Base-by-base conservation (phyloP, 2,888 invertebrate genomes). In the Latheticus oryzae region DNA sequence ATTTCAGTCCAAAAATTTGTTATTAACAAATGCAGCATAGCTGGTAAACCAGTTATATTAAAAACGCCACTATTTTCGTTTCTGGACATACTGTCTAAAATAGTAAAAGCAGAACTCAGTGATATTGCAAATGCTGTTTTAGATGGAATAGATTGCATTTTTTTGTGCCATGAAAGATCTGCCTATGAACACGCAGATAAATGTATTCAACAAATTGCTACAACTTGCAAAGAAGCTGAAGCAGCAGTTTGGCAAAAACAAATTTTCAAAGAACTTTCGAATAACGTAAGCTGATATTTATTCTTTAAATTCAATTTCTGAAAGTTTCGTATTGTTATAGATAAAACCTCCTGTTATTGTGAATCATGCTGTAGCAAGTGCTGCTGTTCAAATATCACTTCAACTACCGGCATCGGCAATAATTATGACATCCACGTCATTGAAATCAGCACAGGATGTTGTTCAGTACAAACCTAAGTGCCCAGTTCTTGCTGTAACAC, bases 1-100 rank as follows among this genome's bases (percentile, higher is more conserved):
- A 97, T 97, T 84, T 82, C 98, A 28, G 97, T 97, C 0, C 98
- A 99, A 78, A 98, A 99, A 81, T 91, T 94, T 69, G 96, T 99
- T 88, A 97, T 98, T 75, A 90, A 95, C 7, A 87, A 92, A 65
- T 98, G 98, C 81, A 99, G 98, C 81, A 89, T 88, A 79, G 87
- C 90, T 16, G 97, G 98, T 30, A 98, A 98, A 74, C 95, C 98
- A 1, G 96, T 97, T 0, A 97, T 98, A 73, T 97, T 97, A 79
- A 98, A 98, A 3, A 99, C 98, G 0, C 92, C 97, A 80, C 98
- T 99, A 98, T 79, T 99, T 70, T 98, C 99, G 74, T 96, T 96
- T 0, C 99, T 99, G 98, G 90, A 96, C 5, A 93, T 93, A 82
- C 97, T 97, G 76, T 97, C 97, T 1, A 86, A 97, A 1, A 92